phyloP scores from a whole-genome alignment of 1,140 invertebrate genomes.

The Spodoptera litura region DNA sequence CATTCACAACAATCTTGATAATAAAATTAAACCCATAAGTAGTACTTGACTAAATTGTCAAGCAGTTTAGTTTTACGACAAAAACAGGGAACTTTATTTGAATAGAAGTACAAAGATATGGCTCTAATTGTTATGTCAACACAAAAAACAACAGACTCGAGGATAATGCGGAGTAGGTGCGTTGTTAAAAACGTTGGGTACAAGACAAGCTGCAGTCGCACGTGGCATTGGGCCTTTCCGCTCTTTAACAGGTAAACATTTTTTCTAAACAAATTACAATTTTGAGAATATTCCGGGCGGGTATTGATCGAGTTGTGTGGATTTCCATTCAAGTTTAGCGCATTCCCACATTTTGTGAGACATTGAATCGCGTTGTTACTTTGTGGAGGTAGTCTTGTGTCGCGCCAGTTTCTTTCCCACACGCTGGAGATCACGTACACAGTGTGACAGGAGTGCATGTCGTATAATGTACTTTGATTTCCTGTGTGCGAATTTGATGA shows the following conservation, averaged over 20 bases:
- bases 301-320: conserved; percentile 59
- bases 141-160: conserved; percentile 41
- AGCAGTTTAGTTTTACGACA: background rate
- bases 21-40: background rate
- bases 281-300: conserved; percentile 71
- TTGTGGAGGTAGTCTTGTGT: conserved; percentile 21
- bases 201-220: conserved; percentile 79
- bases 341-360: conserved; percentile 58
- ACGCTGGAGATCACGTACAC: conserved; percentile 7
- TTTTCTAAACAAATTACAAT: conserved; percentile 73
- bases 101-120: conserved; percentile 11
- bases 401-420: conserved; percentile 17
- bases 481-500: too few relatives aligned
- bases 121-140: conserved; percentile 45
- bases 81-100: conserved; percentile 5
- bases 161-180: conserved; percentile 49
- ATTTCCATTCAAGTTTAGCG: conserved; percentile 57
- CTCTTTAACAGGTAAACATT: conserved; percentile 79
- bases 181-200: conserved; percentile 24
- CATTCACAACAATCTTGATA: background rate
- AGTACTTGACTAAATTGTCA: background rate
- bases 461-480: too few relatives aligned
- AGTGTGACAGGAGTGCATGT: background rate
- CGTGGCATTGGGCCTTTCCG: conserved; percentile 82
- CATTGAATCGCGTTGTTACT: conserved; percentile 34